Conservation (phyloP, 2,888 invertebrate genomes). For the Trissonchulus latispiculum region DNA sequence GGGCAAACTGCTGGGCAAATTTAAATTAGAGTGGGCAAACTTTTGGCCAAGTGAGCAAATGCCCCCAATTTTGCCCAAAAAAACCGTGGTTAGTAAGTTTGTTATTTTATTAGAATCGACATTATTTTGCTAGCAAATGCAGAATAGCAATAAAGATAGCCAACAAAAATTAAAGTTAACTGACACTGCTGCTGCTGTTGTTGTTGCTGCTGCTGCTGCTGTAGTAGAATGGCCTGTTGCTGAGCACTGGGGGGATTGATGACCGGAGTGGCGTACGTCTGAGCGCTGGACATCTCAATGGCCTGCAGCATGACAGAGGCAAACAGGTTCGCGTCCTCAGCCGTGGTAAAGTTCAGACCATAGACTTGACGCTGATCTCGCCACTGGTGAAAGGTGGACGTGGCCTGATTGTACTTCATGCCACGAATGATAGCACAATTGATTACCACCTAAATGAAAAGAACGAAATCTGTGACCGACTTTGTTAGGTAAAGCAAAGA, state of each 20-base stretch:
- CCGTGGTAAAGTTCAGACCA: conserved; percentile 90
- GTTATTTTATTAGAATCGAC: no score
- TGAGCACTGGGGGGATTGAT: not conserved
- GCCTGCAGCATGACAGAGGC: conserved; percentile 64
- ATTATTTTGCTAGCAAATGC: no score
- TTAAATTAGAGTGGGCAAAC: no score
- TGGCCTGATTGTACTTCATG: conserved; percentile 96
- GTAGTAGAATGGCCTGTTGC: no score
- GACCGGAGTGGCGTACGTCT: not conserved
- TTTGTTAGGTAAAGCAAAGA: not conserved
- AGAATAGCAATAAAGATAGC: no score
- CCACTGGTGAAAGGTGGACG: conserved; percentile 98
- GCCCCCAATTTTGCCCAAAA: no score
- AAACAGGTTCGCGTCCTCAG: conserved; percentile 90
- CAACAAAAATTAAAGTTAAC: no score
- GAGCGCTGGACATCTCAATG: conserved; percentile 9
- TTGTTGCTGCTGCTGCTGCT: no score
- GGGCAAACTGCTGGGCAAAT: no score
- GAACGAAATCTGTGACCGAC: not conserved
- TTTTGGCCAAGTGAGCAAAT: no score
- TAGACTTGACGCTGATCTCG: conserved; percentile 82
- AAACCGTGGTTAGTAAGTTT: no score
- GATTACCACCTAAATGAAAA: conserved; percentile 67
- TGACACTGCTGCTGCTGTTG: no score
- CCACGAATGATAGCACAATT: conserved; percentile 94